Base-by-base conservation (phyloP, 1,140 invertebrate genomes). In the Temnothorax nylanderi region DNA sequence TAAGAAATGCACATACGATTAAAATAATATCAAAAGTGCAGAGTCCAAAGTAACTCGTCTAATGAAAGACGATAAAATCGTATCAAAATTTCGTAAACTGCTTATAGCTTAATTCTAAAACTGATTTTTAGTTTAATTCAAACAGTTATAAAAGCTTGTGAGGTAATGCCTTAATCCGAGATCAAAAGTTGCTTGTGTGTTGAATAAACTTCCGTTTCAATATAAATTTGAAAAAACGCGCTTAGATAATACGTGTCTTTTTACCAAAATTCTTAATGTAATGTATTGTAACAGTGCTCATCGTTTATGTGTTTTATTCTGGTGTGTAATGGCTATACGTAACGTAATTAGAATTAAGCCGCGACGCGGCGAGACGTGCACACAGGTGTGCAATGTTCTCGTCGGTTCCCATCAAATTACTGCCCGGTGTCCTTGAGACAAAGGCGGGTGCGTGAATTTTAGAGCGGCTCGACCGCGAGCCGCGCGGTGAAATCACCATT, bases 401-500 rank as follows among this genome's bases (percentile, higher is more conserved):
- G 44, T 26, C 7, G 62, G 51, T 60, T 49, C 49, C 49, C 37
- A 32, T 72, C 80, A 51, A 82, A 82, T 82, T 82, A 60, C 49
- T 0, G 37, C 13, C 8, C 41, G 26, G 6, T 21, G 69, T 16
- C 80, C 67, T 82, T 82, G 67, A 82, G 80, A 82, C 80, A 74
- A 60, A 72, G 67, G 67, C 80, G 69, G 41, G 56, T 72, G 37
- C 69, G 80, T 84, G 69, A 84, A 84, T 84, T 84, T 84, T 74
- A 60, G 41, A 60, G 41, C 32, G 80, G 41, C 6, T 74, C 21
- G 60, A 18, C 6, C 65, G 47, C 16, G 56, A 41, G 47, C 72
- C 64, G 37, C 47, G 34, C 69, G 41, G 56, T 84, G 54, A 84
- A 84, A 84, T 84, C 69, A 75, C 80, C 80, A 84, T 75, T 75